Evolutionary conservation across 2,888 invertebrate species (phyloP), one percentile per base, ranked within the genome.

Genomic region (Sphinx pinastri): DNA sequence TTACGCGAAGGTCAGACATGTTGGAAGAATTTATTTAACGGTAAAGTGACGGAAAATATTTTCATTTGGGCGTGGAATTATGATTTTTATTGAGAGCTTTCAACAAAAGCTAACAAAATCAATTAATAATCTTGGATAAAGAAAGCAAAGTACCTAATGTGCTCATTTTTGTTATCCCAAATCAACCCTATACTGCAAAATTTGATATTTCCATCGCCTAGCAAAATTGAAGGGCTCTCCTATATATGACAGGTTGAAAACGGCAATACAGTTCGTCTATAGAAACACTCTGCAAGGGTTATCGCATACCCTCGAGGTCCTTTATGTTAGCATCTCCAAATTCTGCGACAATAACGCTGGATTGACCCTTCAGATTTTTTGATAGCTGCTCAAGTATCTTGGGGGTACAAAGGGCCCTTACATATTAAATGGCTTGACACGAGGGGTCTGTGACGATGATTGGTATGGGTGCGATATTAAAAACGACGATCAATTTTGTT

Each of bases 281-380:
- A 63, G 49, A 63, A 63, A 49, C 19, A 63, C 14, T 6, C 12
- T 13, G 19, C 13, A 19, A 25, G 63, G 63, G 63, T 63, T 63
- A 47, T 60, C 45, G 45, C 49, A 19, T 12, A 63, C 63, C 63
- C 49, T 63, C 49, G 68, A 75, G 72, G 67, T 71, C 79, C 81
- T 86, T 85, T 76, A 55, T 55, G 75, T 72, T 68, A 74, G 80
- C 75, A 77, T 69, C 80, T 78, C 83, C 81, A 74, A 79, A 81
- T 76, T 79, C 77, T 59, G 81, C 79, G 80, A 88, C 87, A 88
- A 88, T 80, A 81, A 76, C 74, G 75, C 76, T 73, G 68, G 71
- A 80, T 72, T 74, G 71, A 78, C 86, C 31, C 69, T 69, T 60
- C 52, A 69, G 52, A 51, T 38, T 60, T 68, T 69, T 45, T 60